Base-by-base conservation (phyloP, 2,797 vertebrate species). In the Labeo calbasu region DNA sequence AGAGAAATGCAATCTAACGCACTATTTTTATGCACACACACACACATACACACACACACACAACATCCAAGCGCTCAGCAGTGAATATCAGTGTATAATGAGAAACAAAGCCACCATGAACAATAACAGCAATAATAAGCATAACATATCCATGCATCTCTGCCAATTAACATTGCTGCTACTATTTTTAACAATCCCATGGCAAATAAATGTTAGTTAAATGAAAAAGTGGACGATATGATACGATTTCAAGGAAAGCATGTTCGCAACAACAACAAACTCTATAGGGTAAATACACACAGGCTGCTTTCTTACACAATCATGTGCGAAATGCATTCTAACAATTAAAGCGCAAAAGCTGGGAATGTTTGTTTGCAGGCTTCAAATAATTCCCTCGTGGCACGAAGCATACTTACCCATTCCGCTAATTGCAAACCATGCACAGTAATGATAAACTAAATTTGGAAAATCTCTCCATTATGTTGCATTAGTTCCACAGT, bases 391-490 rank as follows among this genome's bases (percentile, higher is more conserved):
- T 63, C 79, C 55, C 68, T 61, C 7, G 17, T 61, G 69, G 40
- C 66, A 15, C 12, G 15, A 55, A 23, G 77, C 43, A 7, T 28
- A 55, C 69, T 63, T 23, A 36, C 53, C 19, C 68, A 32, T 63
- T 51, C 70, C 6, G 25, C 43, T 73, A 73, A 82, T 73, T 73
- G 43, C 68, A 63, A 82, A 48, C 25, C 55, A 28, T 12, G 57
- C 80, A 28, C 53, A 79, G 32, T 25, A 15, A 85, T 81, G 78
- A 81, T 69, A 50, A 79, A 77, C 50, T 71, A 78, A 28, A 76
- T 70, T n/a, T 71, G 46, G 72, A 63, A 50, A 63, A 70, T 86
- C 46, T 84, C 77, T 73, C 46, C 17, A 83, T 83, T 73, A 48
- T 69, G 70, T 57, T 68, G 13, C 79, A 81, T 55, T 81, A 85